A percentile compares a stretch with the other conserved stretches of the same genome.
Conservation (phyloP, 2,888 invertebrate genomes). For the Sphaeridia pumilis region DNA sequence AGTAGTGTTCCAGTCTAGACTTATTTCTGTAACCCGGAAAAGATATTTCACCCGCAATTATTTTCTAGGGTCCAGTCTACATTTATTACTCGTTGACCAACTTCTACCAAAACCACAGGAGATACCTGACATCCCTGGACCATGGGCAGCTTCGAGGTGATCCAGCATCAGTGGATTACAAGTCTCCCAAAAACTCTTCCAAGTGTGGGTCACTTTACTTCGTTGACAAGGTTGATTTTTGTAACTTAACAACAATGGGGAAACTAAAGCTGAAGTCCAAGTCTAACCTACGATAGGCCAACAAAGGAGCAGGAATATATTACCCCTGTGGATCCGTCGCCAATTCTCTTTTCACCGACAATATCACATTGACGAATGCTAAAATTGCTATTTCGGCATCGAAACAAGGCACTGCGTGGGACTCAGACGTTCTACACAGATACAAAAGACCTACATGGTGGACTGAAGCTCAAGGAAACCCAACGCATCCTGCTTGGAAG, state of each 20-base stretch:
- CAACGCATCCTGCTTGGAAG: neutral
- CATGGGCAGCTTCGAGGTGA: conserved; percentile 81
- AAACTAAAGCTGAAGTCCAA: too few species aligned
- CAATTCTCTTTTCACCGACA: conserved; percentile 72
- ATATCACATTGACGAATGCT: too few species aligned
- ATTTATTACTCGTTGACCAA: conserved; percentile 96
- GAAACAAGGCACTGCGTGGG: conserved; percentile 46
- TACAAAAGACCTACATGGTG: conserved; percentile 44
- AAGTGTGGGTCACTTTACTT: too few species aligned
- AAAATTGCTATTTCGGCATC: conserved; percentile 37
- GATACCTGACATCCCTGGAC: conserved; percentile 87
- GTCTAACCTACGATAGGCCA: too few species aligned
- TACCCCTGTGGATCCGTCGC: conserved; percentile 99
- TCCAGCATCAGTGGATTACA: conserved; percentile 22
- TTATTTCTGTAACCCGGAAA: too few species aligned
- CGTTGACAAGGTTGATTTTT: too few species aligned
- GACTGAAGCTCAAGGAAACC: neutral
- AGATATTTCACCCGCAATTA: neutral
- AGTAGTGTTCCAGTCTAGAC: too few species aligned
- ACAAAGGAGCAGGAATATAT: too few species aligned
- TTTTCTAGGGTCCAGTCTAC: conserved; percentile 63
- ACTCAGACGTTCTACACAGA: conserved; percentile 45
- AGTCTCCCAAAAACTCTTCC: too few species aligned
- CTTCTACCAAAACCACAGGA: conserved; percentile 96
- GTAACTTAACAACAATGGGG: too few species aligned